A percentile compares a stretch with the other conserved stretches of the same genome.
Conservation (phyloP, 64 coral and sea anemone species). For the Dendrophyllia cribrosa region DNA sequence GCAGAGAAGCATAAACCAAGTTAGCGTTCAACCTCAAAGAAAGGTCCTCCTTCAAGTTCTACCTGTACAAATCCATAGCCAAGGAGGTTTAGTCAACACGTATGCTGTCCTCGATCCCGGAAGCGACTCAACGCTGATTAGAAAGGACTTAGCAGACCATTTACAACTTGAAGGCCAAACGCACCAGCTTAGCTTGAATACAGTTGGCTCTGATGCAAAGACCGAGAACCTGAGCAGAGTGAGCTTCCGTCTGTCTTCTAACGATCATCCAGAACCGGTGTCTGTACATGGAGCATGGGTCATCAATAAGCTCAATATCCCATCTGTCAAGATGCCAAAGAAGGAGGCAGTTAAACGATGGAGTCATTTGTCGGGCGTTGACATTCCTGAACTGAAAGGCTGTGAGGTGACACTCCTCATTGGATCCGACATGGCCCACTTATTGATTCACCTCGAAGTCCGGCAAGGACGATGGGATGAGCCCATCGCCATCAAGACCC, state of each 20-base stretch:
- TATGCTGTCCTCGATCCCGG: constrained; percentile 16
- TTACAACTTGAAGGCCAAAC: constrained; percentile 21
- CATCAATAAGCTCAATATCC: constrained; percentile 35
- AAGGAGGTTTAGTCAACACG: background rate
- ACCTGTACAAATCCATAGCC: constrained; percentile 1
- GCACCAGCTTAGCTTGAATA: background rate
- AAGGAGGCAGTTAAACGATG: background rate
- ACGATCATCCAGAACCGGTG: constrained; percentile 2
- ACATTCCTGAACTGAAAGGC: background rate
- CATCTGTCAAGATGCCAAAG: background rate
- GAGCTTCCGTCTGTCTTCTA: background rate
- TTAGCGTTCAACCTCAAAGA: background rate
- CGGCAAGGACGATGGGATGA: constrained; percentile 22
- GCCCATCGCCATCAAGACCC: background rate
- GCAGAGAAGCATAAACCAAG: background rate
- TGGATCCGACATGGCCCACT: constrained; percentile 34
- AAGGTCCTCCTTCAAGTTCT: constrained; percentile 7
- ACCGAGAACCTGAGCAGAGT: background rate
- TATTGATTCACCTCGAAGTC: constrained; percentile 45
- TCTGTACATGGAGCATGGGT: constrained; percentile 16
- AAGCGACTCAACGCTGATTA: constrained; percentile 42
- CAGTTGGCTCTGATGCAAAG: constrained; percentile 4
- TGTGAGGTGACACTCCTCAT: background rate
- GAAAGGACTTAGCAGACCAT: constrained; percentile 30
- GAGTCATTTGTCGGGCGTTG: background rate